These are phyloP conservation scores for Xiphorhynchus erythropygius DNA, from an alignment of 2,797 vertebrate species.

Conservation along the genomic window DNA sequence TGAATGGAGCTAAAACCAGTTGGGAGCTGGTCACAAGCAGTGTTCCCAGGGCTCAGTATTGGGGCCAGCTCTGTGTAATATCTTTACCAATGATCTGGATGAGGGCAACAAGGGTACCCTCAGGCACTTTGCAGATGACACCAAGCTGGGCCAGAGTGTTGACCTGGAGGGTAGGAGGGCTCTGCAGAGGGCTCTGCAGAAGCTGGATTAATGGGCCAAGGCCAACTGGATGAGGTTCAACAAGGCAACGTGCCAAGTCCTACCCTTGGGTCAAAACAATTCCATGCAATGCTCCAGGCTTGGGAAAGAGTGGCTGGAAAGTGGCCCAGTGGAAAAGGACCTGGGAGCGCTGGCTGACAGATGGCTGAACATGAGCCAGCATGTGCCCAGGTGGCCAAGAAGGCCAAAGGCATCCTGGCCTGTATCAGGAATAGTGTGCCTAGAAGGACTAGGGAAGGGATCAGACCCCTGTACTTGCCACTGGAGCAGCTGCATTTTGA, in stretches of 20 bases:
- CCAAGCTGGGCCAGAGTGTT: not conserved
- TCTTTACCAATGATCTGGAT: not conserved
- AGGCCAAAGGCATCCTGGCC: not conserved
- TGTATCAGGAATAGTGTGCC: not conserved
- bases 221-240: not conserved
- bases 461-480: accelerated
- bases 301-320: not conserved
- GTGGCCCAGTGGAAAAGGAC: not conserved
- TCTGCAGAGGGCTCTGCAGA: not conserved
- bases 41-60: not conserved
- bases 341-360: not conserved
- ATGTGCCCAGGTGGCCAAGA: not conserved
- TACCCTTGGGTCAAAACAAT: not conserved
- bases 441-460: not conserved
- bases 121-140: not conserved
- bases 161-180: not conserved
- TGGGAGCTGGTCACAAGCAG: not conserved
- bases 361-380: not conserved
- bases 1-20: not conserved
- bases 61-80: not conserved
- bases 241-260: not conserved
- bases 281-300: not conserved
- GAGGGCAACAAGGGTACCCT: not conserved
- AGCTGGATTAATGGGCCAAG: accelerated
- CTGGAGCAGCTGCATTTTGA: not conserved